These are phyloP conservation scores for Apocrypta bakeri DNA, from an alignment of 1,140 invertebrate genomes.

Conservation along the genomic window DNA sequence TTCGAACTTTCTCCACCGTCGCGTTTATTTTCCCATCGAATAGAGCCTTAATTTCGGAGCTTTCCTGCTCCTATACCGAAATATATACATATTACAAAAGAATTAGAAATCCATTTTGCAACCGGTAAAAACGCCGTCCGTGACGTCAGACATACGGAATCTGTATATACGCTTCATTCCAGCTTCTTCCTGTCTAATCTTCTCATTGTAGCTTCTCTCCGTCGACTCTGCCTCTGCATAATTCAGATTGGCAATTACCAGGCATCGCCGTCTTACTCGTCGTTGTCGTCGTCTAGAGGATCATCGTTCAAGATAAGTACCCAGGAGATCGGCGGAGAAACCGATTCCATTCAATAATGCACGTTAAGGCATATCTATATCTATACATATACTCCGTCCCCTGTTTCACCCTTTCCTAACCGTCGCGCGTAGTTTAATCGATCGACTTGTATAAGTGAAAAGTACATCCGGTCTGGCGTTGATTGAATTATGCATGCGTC, in stretches of 20 bases:
- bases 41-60: neutral
- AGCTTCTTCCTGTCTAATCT: constrained; percentile 35
- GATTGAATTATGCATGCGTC: neutral
- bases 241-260: constrained; percentile 46
- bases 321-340: neutral
- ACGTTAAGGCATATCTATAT: neutral
- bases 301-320: constrained; percentile 17
- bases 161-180: neutral
- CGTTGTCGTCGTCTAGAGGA: constrained; percentile 4
- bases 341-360: constrained; percentile 27
- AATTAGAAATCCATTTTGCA: neutral
- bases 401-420: too few relatives aligned
- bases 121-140: neutral
- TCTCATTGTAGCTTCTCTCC: neutral
- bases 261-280: neutral
- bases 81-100: too few relatives aligned
- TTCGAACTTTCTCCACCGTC: neutral
- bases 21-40: neutral
- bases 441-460: neutral
- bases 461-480: neutral
- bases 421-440: neutral
- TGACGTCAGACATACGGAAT: too few relatives aligned
- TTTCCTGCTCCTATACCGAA: neutral
- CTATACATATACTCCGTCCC: too few relatives aligned
- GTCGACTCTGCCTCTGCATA: constrained; percentile 30